Percentiles rank a stretch among this genome's conserved stretches.
phyloP scores from a whole-genome alignment of 2,797 vertebrate genomes.

The Coendou prehensilis region DNA sequence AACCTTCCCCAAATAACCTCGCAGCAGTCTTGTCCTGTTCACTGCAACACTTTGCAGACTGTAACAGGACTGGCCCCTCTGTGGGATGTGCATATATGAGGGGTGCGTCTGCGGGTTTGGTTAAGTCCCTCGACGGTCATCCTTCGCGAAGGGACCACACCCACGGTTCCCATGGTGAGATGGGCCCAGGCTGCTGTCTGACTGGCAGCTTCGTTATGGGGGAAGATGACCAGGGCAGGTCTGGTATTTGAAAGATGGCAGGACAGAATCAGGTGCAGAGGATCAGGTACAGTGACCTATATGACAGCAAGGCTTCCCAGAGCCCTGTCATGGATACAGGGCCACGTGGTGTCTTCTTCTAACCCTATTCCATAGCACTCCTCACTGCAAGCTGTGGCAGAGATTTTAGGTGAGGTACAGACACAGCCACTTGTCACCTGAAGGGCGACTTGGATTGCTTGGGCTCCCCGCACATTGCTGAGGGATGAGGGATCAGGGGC shows the following conservation, averaged over 20 bases:
- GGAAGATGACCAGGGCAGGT: neutral
- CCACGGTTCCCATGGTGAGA: neutral
- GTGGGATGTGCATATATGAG: neutral
- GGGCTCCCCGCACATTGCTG: neutral
- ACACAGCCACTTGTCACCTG: neutral
- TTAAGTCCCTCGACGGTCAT: neutral
- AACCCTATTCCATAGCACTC: neutral
- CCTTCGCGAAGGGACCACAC: neutral
- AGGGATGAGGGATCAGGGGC: neutral
- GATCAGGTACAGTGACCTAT: neutral
- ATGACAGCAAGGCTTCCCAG: neutral
- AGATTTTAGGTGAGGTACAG: neutral
- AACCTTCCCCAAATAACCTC: constrained; percentile 39
- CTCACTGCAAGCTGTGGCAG: neutral
- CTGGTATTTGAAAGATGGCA: neutral
- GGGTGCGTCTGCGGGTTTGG: neutral
- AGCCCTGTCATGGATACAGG: neutral
- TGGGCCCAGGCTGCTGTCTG: neutral
- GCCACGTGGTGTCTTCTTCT: neutral
- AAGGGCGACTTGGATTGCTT: neutral
- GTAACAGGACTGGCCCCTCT: neutral
- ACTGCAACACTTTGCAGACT: neutral
- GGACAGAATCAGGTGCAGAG: neutral
- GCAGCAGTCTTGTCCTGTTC: neutral
- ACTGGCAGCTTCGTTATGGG: neutral